Evolutionary conservation across 2,113 vertebrate genomes (phyloP).

Genomic region (Gambusia holbrooki): DNA sequence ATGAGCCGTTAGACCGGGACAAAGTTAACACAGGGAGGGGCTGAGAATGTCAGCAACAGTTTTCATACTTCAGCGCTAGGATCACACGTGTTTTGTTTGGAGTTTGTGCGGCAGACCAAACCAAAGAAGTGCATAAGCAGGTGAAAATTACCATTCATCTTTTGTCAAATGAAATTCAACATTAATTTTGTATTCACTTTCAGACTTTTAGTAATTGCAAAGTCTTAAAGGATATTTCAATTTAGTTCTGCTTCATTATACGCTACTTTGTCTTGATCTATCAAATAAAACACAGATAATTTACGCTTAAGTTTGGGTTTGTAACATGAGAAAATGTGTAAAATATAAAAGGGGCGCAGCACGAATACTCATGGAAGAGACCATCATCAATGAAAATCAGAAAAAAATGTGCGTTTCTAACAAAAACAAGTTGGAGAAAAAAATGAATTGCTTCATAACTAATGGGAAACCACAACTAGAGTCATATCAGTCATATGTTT

Average conservation of each 20-base stretch:
- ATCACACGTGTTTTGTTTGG: not conserved
- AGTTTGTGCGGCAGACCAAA: not conserved
- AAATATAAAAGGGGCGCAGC: not conserved
- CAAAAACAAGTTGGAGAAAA: not conserved
- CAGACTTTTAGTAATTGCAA: no score
- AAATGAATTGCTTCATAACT: not conserved
- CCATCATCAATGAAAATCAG: not conserved
- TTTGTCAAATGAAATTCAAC: no score
- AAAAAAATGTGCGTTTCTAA: not conserved
- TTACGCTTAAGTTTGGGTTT: no score
- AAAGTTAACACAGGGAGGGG: constrained; percentile 38
- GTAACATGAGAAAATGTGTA: not conserved
- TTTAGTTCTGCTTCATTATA: not conserved
- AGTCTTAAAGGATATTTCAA: no score
- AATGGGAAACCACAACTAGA: not conserved
- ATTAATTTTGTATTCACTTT: no score
- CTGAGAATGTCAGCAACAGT: constrained; percentile 1
- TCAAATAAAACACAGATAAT: not conserved
- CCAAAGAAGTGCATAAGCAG: not conserved
- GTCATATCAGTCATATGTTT: not conserved
- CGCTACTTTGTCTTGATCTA: not conserved
- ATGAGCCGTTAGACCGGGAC: constrained; percentile 49
- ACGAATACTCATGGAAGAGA: not conserved
- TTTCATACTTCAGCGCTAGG: not conserved
- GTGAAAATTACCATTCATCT: no score